Evolutionary conservation across 2,113 vertebrate genomes (phyloP).

Genomic region (Pseudopipra pipra): DNA sequence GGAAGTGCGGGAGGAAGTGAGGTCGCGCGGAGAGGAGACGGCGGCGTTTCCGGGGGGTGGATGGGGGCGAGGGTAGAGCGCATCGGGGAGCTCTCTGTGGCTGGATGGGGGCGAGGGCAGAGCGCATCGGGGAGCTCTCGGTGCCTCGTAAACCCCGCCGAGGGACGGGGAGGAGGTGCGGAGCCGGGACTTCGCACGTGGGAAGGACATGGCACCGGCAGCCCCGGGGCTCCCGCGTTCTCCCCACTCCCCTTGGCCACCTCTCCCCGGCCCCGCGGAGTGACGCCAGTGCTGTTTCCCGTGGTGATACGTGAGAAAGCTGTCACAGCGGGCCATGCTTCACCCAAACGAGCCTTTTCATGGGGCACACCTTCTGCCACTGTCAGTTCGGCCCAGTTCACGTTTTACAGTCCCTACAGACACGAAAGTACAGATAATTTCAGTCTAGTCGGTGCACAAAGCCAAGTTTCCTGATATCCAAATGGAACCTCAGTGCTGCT

Average conservation of each 20-base stretch:
- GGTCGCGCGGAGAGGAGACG: background rate
- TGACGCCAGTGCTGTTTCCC: too few relatives aligned
- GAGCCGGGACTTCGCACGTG: rapidly evolving
- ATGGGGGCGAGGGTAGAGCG: rapidly evolving
- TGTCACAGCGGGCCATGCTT: rapidly evolving
- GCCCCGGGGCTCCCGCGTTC: background rate
- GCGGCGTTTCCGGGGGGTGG: background rate
- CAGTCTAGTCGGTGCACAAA: background rate
- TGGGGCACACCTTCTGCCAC: too few relatives aligned
- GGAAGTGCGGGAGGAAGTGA: slow-evolving; percentile 27
- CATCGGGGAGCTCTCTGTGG: rapidly evolving
- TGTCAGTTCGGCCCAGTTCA: rapidly evolving
- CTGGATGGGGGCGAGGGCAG: background rate
- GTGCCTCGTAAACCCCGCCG: too few relatives aligned
- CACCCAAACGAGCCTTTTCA: background rate
- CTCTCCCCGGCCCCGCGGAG: background rate
- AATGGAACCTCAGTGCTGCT: background rate
- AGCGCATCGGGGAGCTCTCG: rapidly evolving
- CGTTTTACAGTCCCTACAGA: too few relatives aligned
- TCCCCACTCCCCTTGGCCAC: background rate
- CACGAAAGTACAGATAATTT: rapidly evolving
- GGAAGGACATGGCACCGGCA: background rate
- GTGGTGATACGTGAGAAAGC: too few relatives aligned
- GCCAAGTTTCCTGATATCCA: too few relatives aligned
- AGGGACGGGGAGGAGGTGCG: background rate